Evolutionary conservation across 2,113 vertebrate species (phyloP).

Genomic region (Cichladusa arquata): DNA sequence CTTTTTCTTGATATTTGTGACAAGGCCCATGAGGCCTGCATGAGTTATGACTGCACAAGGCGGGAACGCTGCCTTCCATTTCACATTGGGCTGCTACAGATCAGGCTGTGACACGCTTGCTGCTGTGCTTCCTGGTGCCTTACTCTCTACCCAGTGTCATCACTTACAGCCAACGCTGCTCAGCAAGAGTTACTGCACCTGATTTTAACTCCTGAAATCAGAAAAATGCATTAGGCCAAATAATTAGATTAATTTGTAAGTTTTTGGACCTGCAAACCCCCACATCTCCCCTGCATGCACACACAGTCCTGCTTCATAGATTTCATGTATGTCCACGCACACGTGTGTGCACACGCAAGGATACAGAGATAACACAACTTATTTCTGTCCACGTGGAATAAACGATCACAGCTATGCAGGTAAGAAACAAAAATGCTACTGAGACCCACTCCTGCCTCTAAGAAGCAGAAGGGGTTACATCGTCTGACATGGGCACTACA

Average conservation of each 20-base stretch:
- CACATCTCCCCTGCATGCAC: neutral
- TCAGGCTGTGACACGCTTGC: neutral
- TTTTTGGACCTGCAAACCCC: neutral
- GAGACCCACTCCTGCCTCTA: neutral
- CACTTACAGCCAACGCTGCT: neutral
- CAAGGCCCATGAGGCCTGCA: constrained; percentile 24
- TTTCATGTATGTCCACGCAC: neutral
- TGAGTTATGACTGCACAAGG: neutral
- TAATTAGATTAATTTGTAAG: neutral
- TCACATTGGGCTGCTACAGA: neutral
- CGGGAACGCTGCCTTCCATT: neutral
- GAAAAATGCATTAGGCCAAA: neutral
- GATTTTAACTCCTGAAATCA: neutral
- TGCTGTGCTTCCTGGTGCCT: neutral
- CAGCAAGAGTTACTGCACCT: neutral
- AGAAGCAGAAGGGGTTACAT: neutral
- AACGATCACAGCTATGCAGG: neutral
- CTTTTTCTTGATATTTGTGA: neutral
- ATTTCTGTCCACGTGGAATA: neutral
- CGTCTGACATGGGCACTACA: constrained; percentile 3
- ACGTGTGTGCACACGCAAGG: neutral
- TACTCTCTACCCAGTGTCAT: neutral
- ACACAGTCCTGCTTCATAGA: neutral
- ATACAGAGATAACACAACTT: neutral
- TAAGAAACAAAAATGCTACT: neutral